Evolutionary conservation across 2,888 invertebrate species (phyloP), one percentile per base, ranked within the genome.

Genomic region (Keiferia lycopersicella): DNA sequence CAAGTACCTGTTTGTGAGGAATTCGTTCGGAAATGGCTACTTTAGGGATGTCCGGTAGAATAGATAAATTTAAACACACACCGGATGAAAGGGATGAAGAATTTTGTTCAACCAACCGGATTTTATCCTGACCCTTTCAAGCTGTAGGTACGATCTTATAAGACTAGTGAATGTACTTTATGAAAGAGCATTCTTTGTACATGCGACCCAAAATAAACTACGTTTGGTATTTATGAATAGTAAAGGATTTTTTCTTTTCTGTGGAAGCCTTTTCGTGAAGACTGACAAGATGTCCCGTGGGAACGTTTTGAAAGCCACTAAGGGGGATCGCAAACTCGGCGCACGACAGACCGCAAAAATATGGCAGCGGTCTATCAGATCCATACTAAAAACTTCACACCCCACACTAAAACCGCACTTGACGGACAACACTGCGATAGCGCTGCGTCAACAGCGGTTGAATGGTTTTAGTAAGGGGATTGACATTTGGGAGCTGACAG

Each of bases 81-180:
- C 45, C 16, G 45, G 45, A n/a, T 45, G 45, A 45, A 45, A 45
- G 45, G 45, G 45, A 16, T n/a, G n/a, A 45, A 45, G 45, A 45
- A 45, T 45, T 45, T 45, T 4, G 34, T 10, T 1, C 34, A 16
- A n/a, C 45, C 45, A 11, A n/a, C 2, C 45, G 45, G 45, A 16
- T 45, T 16, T 45, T 45, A 45, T 45, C 45, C 45, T 45, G 45
- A 45, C 45, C 45, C 45, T 45, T 45, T 45, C 45, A 45, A 45
- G n/a, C 45, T 45, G 10, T 34, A 8, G 34, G 10, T 45, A 45
- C 45, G 16, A 45, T 16, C 6, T 45, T n/a, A 45, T 45, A 45
- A 45, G 45, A n/a, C 45, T 41, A 14, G 12, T 14, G 16, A 45
- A 45, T 16, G 45, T n/a, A 45, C 16, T 45, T 45, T 45, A 45